Conservation (phyloP, 2,113 vertebrate species). For the Antennarius striatus region DNA sequence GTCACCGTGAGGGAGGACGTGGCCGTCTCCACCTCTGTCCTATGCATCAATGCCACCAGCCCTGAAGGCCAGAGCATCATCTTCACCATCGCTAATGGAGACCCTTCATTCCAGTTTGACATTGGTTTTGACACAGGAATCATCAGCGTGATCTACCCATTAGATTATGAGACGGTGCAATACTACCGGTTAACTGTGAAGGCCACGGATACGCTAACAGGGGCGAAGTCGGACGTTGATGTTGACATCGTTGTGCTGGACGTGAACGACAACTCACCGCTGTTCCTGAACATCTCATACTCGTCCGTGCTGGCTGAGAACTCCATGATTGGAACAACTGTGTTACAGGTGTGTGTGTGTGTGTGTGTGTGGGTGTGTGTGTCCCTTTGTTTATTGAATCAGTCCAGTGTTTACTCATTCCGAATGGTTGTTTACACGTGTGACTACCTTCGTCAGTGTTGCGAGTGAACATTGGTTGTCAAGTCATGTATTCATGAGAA, state of each 20-base stretch:
- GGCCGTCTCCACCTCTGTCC: conserved; percentile 82
- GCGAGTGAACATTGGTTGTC: conserved; percentile 8
- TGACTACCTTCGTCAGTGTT: conserved; percentile 11
- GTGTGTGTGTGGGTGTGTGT: conserved; percentile 12
- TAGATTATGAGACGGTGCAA: conserved; percentile 89
- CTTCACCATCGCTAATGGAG: conserved; percentile 91
- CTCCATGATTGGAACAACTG: conserved; percentile 89
- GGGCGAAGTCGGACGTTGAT: conserved; percentile 91
- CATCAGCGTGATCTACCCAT: conserved; percentile 85
- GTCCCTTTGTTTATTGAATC: conserved; percentile 12
- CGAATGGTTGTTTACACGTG: conserved; percentile 38
- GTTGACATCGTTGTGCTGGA: conserved; percentile 91
- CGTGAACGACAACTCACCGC: conserved; percentile 91
- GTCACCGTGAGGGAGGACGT: conserved; percentile 88
- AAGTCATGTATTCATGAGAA: conserved; percentile 43
- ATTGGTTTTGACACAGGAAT: conserved; percentile 93
- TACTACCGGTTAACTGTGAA: conserved; percentile 88
- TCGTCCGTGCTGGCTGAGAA: conserved; percentile 88
- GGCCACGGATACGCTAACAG: conserved; percentile 90
- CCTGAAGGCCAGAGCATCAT: conserved; percentile 91
- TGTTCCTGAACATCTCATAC: conserved; percentile 86
- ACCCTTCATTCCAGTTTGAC: conserved; percentile 90
- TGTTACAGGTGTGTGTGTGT: conserved; percentile 79
- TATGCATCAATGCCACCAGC: conserved; percentile 91
- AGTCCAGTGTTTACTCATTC: conserved; percentile 17